Conservation (phyloP, 1,140 invertebrate genomes). For the Papilio polyxenes region DNA sequence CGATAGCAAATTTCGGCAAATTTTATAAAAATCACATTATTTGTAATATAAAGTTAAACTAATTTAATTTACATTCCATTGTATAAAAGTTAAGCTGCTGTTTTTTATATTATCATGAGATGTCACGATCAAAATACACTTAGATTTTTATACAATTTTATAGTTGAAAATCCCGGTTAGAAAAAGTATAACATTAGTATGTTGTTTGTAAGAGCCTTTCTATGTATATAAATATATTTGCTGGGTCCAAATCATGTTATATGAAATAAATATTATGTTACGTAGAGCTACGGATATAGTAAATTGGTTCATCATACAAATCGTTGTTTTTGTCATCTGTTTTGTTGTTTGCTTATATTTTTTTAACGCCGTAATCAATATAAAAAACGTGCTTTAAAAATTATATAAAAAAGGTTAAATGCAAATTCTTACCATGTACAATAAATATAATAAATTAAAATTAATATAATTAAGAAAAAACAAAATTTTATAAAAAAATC, state of each 20-base stretch:
- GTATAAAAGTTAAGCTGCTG: no score
- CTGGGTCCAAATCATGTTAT: neutral
- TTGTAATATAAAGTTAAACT: no score
- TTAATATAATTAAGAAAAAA: neutral
- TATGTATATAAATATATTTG: neutral
- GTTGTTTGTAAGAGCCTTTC: neutral
- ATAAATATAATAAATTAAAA: neutral
- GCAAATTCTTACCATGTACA: conserved; percentile 11
- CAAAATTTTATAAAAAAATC: neutral
- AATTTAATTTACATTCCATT: no score
- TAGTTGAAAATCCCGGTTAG: no score
- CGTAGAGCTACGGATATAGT: neutral
- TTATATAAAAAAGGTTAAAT: conserved; percentile 9
- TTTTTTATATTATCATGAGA: no score
- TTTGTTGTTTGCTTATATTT: conserved; percentile 3
- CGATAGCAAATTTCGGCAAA: no score
- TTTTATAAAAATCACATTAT: neutral
- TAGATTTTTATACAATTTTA: no score
- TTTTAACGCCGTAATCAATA: neutral
- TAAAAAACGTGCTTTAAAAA: conserved; percentile 1
- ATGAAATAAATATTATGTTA: neutral
- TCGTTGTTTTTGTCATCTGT: conserved; percentile 21
- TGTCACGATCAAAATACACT: no score
- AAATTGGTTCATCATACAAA: conserved; percentile 28
- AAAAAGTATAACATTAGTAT: neutral